phyloP scores from a whole-genome alignment of 2,113 vertebrate species.

The Vidua macroura region DNA sequence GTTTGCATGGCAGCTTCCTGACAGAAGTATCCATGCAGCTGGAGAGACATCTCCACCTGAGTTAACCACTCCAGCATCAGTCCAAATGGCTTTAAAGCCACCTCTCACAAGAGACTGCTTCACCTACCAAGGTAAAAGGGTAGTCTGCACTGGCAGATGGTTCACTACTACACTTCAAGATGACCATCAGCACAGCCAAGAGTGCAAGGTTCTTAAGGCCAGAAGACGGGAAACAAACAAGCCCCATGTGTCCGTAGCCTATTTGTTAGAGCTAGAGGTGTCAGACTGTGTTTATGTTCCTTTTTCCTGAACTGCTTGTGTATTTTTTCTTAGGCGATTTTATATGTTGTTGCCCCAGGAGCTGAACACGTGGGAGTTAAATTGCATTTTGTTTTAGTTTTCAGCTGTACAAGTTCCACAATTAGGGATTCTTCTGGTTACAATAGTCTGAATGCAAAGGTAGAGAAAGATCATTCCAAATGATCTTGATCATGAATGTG shows the following conservation, averaged over 20 bases:
- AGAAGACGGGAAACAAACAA: background rate
- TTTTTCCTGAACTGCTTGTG: background rate
- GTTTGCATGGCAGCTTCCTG: background rate
- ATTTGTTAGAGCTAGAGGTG: background rate
- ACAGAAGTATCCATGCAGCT: background rate
- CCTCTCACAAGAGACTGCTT: background rate
- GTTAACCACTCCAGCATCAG: background rate
- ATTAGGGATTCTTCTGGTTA: background rate
- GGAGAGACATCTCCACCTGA: background rate
- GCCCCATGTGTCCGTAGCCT: background rate
- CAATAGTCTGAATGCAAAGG: accelerated
- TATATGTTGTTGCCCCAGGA: background rate
- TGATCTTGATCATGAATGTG: background rate
- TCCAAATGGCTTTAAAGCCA: background rate
- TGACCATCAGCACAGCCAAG: background rate
- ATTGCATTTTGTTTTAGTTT: background rate
- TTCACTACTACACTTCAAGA: background rate
- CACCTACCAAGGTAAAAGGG: background rate
- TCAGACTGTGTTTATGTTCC: background rate
- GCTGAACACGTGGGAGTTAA: background rate
- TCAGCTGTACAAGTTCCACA: background rate
- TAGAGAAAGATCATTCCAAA: background rate
- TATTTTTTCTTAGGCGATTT: background rate
- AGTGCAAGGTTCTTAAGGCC: background rate
- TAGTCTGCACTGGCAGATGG: background rate